Evolutionary conservation across 2,113 vertebrate species (phyloP).

Genomic region (Xiphias gladius): DNA sequence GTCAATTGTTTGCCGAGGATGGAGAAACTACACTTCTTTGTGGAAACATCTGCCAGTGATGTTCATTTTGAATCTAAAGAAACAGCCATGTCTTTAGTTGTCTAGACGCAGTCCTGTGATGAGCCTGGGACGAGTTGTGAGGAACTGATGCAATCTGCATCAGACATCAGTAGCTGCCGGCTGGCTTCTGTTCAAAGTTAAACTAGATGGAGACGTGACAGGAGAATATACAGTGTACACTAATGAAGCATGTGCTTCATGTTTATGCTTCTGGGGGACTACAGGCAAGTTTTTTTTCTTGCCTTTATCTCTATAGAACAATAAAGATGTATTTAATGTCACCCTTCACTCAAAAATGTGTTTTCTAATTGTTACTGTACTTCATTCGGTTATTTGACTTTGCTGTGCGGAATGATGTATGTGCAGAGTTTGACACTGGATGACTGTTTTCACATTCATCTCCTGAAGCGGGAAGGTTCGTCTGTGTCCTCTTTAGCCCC

Average conservation of each 20-base stretch:
- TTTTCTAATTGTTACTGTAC: background rate
- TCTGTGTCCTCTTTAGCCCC: background rate
- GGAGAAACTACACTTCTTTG: conserved; percentile 31
- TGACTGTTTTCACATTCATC: conserved; percentile 3
- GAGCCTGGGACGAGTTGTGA: conserved; percentile 1
- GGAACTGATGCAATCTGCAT: conserved; percentile 26
- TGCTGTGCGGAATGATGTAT: background rate
- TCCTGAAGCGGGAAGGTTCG: background rate
- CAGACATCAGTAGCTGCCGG: conserved; percentile 8
- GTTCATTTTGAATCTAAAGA: conserved; percentile 55
- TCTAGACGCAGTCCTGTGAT: conserved; percentile 5
- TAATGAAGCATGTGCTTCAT: background rate
- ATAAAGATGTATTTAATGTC: background rate
- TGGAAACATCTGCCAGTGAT: conserved; percentile 34
- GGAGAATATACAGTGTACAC: background rate
- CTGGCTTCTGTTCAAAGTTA: background rate
- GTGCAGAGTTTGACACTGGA: background rate
- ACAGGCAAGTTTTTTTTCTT: background rate
- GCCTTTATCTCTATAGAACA: background rate
- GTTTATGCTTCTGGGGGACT: no score
- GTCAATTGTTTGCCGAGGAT: conserved; percentile 11
- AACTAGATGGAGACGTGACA: background rate
- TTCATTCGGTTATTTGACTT: background rate
- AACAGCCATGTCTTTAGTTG: conserved; percentile 49
- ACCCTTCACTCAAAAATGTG: background rate